Conservation (phyloP, 2,797 vertebrate genomes). For the Taeniopygia guttata region DNA sequence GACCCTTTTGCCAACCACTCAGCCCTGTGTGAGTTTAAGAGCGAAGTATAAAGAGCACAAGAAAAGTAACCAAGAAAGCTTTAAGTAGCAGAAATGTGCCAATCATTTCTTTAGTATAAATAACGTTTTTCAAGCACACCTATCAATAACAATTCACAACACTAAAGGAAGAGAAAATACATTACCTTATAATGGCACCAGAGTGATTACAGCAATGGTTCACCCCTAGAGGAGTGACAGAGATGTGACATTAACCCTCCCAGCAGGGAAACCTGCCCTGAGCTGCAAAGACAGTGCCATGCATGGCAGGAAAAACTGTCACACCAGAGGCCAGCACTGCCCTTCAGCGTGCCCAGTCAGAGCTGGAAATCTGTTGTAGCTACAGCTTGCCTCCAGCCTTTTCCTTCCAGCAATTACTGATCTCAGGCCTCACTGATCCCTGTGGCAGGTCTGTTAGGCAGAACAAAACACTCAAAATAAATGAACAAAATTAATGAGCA, state of each 20-base stretch:
- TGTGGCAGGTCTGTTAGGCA: background rate
- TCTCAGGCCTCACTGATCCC: background rate
- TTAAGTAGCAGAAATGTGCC: background rate
- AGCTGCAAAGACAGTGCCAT: background rate
- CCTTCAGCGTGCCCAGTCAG: background rate
- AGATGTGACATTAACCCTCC: background rate
- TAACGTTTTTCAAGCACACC: background rate
- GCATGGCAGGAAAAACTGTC: background rate
- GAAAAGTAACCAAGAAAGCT: background rate
- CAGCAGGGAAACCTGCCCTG: background rate
- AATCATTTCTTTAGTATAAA: background rate
- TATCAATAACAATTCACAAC: background rate
- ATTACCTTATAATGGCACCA: background rate
- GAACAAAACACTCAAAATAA: background rate
- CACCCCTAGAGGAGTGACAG: background rate
- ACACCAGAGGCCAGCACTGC: background rate
- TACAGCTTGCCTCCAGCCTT: background rate
- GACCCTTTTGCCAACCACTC: background rate
- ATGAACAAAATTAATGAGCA: background rate
- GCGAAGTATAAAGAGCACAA: background rate
- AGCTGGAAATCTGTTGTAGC: background rate
- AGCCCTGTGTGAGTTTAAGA: background rate
- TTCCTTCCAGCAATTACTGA: background rate
- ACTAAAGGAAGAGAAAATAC: background rate
- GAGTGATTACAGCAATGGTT: background rate